A percentile compares a stretch with the other conserved stretches of the same genome.
Conservation (phyloP, 2,797 vertebrate species). For the Artibeus jamaicensis region DNA sequence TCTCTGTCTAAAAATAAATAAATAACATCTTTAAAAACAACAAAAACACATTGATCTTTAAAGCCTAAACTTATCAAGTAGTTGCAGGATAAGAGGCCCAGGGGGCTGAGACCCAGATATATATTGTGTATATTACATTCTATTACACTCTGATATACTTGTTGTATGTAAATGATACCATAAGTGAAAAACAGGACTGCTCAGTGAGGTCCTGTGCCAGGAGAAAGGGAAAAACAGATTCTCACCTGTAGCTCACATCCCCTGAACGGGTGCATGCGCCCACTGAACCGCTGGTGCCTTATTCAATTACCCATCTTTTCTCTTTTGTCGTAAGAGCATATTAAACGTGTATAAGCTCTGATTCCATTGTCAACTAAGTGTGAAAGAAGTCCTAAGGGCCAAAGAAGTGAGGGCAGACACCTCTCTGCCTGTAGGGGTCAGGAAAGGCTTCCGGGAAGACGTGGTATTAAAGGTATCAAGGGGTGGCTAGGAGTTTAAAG, state of each 20-base stretch:
- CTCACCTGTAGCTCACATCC: background rate
- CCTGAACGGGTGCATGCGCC: fast-evolving
- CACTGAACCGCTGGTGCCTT: too few relatives aligned
- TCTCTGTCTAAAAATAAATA: too few relatives aligned
- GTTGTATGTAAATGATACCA: background rate
- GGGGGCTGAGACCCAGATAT: background rate
- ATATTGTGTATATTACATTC: background rate
- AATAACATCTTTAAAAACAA: background rate
- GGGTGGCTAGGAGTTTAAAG: background rate
- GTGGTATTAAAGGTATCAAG: too few relatives aligned
- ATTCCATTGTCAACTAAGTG: background rate
- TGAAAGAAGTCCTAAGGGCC: background rate
- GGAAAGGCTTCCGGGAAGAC: background rate
- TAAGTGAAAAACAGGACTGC: background rate
- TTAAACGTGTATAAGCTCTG: background rate
- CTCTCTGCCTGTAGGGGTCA: background rate
- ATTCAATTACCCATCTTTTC: background rate
- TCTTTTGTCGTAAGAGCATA: background rate
- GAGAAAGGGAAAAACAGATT: too few relatives aligned
- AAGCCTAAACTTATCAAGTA: background rate
- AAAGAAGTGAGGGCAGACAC: background rate
- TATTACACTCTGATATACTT: background rate
- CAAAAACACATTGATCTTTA: background rate
- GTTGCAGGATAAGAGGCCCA: background rate
- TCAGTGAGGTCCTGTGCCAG: background rate